A percentile compares a stretch with the other conserved stretches of the same genome.
Conservation (phyloP, 2,888 invertebrate genomes). For the Melikaiella ostensackeni region DNA sequence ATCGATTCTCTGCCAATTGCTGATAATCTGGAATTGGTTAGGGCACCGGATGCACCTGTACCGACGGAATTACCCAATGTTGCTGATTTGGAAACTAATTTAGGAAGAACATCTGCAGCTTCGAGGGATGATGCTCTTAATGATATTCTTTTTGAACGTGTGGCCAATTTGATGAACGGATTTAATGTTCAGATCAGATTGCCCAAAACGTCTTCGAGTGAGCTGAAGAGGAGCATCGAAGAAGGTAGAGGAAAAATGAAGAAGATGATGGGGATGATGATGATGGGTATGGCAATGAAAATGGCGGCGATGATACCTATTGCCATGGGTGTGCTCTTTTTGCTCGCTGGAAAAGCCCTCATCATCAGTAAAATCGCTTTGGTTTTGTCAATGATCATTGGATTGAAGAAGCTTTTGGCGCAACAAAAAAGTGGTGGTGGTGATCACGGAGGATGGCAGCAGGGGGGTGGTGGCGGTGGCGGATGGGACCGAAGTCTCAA, state of each 20-base stretch:
- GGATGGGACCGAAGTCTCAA: constrained; percentile 85
- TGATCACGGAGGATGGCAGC: constrained; percentile 68
- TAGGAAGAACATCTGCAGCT: constrained; percentile 82
- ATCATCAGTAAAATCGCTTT: constrained; percentile 90
- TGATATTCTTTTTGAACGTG: constrained; percentile 84
- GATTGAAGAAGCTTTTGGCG: constrained; percentile 88
- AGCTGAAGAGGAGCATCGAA: constrained; percentile 85
- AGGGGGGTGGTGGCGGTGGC: constrained; percentile 75
- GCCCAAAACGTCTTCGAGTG: constrained; percentile 84
- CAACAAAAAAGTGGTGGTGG: constrained; percentile 80
- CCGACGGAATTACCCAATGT: constrained; percentile 60
- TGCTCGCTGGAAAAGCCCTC: constrained; percentile 91
- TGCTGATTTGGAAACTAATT: constrained; percentile 82
- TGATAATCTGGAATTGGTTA: constrained; percentile 85
- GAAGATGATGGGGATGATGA: constrained; percentile 95
- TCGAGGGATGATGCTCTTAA: constrained; percentile 84
- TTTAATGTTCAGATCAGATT: constrained; percentile 87
- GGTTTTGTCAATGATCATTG: constrained; percentile 88
- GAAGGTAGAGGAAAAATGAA: constrained; percentile 93
- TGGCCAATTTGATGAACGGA: constrained; percentile 85
- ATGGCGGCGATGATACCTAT: constrained; percentile 89
- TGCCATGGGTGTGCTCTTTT: constrained; percentile 88
- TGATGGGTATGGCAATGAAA: constrained; percentile 92
- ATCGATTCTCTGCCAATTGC: constrained; percentile 83
- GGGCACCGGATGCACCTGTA: constrained; percentile 76